Base-by-base conservation (phyloP, 2,797 vertebrate genomes). In the Clarias laeviceps region DNA sequence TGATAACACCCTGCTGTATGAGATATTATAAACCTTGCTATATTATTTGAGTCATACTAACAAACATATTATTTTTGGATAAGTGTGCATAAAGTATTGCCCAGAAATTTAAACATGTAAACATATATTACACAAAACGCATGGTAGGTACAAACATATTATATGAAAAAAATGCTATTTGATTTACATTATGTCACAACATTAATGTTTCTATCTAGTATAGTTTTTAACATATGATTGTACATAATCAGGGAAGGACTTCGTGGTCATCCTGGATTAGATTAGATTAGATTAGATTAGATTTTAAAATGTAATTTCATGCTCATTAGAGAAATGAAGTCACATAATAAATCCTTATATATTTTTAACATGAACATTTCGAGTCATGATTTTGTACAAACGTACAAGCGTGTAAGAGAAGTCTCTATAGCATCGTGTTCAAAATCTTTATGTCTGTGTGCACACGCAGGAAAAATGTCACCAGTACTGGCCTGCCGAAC, bases 401-500 rank as follows among this genome's bases (percentile, higher is more conserved):
- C 14, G 40, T 4, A 50, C 12, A 5, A 24, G 37, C 6, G 22
- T 72, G 1, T 18, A 2, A 14, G 68, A n/a, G 37, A 45, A 15
- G 11, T 37, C 11, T 50, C 69, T 3, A 24, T 45, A 45, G 11
- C 40, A 0, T 54, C 6, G 50, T 57, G 50, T 76, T 54, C 15
- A 74, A 29, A 56, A 9, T 45, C 11, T 9, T 20, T 34, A 9
- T 29, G 3, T 73, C 54, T 62, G 24, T 80, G 27, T 82, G 15
- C 66, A 57, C 72, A 24, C 20, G 12, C 92, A 99, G 98, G 98
- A 99, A 85, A 99, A 99, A 89, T 99, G 98, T 90, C 98, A 99
- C 82, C 98, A 99, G 93, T 99, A 99, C 93, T 99, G 98, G 98
- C 98, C 98, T 0, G 98, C 98, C 0, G 98, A 99, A 91, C 97